Base-by-base conservation (phyloP, 92 coral and sea anemone genomes). In the Zoanthus sansibaricus region DNA sequence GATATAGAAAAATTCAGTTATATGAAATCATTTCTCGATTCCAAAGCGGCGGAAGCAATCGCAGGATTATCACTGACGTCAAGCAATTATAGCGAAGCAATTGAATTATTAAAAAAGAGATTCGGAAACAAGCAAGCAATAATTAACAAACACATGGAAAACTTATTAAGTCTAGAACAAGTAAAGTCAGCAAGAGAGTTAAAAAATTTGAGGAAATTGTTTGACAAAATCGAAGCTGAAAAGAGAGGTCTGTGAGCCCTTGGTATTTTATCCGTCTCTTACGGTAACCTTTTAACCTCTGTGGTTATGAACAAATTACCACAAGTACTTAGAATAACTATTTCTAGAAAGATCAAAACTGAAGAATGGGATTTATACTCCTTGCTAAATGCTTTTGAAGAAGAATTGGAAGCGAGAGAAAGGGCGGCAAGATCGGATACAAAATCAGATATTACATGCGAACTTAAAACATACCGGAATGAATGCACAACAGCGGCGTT, bases 141-240 rank as follows among this genome's bases (percentile, higher is more conserved):
- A 15, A 90, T 92, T 15, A 86, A 86, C 82, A 82, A 75, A 77
- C 95, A 92, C 59, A 86, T 87, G 93, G 89, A 92, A 44, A 77
- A 37, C 54, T 82, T 92, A 5, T 55, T 92, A n/a, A 87, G 89
- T n/a, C 21, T 66, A 32, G 71, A 66, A 9, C 72, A 67, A 67
- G 25, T 67, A 1, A 67, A 67, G 25, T 18, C 72, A 5, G 33
- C 20, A 2, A 30, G 9, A 18, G 72, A 67, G 9, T 32, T 67
- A 13, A 67, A 67, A 0, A 32, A 32, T 32, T 32, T 67, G 25
- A 11, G 72, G 20, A 67, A 25, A 13, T 67, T 67, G 72, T 67
- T 18, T 21, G 72, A 67, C 72, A 67, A 67, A 13, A 67, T 18
- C 25, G 72, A 67, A 67, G 25, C 42, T 6, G 72, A 67, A 67